Conservation (phyloP, 1,140 invertebrate genomes). For the Apocrypta bakeri region DNA sequence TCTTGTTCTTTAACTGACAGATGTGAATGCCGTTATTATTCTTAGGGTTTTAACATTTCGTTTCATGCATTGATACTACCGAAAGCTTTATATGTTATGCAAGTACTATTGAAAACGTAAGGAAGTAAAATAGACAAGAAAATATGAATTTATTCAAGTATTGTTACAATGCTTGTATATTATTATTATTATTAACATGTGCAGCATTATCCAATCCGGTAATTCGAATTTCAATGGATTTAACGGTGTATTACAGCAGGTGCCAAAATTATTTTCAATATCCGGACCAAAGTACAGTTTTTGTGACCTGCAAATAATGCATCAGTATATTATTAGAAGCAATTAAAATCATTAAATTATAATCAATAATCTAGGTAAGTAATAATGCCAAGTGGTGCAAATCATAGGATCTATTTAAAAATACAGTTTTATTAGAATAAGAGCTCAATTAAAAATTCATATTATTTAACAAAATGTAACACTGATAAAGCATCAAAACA, state of each 20-base stretch:
- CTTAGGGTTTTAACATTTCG: not conserved
- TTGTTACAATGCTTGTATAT: not conserved
- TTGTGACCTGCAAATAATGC: not conserved
- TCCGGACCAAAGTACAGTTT: too few species aligned
- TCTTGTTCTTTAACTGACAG: too few species aligned
- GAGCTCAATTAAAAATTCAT: not conserved
- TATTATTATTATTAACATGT: too few species aligned
- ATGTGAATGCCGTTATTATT: too few species aligned
- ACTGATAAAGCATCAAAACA: not conserved
- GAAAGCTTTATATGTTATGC: not conserved
- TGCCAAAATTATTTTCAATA: not conserved
- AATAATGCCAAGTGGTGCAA: not conserved
- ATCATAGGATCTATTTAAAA: not conserved
- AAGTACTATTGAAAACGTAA: not conserved
- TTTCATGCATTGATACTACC: not conserved
- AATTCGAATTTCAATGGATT: not conserved
- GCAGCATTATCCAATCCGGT: not conserved
- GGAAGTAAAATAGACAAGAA: not conserved
- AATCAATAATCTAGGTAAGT: too few species aligned
- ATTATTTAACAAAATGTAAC: not conserved
- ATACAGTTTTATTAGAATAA: slow-evolving; percentile 15
- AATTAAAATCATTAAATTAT: too few species aligned
- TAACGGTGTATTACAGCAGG: too few species aligned
- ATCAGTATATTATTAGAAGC: too few species aligned
- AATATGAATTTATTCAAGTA: not conserved